phyloP scores from a whole-genome alignment of 2,797 vertebrate species.

The Sphenopsis melanotis region DNA sequence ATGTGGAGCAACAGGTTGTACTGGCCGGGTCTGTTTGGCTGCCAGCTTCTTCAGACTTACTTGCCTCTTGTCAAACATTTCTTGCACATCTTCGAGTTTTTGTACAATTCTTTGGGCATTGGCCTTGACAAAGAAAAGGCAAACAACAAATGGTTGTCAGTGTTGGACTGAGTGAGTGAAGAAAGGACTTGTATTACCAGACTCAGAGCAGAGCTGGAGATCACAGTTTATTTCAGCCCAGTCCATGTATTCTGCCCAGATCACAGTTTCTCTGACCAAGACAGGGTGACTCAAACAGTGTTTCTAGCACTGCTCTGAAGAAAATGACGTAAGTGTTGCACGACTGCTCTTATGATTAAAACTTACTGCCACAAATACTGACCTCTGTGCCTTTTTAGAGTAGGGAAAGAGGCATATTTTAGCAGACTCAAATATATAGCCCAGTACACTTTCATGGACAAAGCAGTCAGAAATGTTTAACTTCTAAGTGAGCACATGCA shows the following conservation, averaged over 20 bases:
- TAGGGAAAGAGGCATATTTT: background rate
- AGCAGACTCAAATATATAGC: background rate
- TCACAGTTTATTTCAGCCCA: background rate
- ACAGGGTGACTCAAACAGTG: background rate
- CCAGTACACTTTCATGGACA: background rate
- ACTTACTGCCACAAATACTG: background rate
- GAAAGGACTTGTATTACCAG: background rate
- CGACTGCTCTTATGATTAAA: background rate
- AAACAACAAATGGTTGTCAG: background rate
- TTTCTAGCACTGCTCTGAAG: background rate
- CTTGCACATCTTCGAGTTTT: slow-evolving; percentile 86
- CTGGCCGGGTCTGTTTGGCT: slow-evolving; percentile 90
- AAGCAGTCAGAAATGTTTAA: background rate
- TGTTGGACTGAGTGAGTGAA: background rate
- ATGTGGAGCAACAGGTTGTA: slow-evolving; percentile 91
- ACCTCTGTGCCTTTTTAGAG: background rate
- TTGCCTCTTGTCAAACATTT: slow-evolving; percentile 93
- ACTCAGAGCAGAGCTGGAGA: background rate
- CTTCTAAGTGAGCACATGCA: background rate
- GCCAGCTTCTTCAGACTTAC: slow-evolving; percentile 90
- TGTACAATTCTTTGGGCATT: slow-evolving; percentile 84
- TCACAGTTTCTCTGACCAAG: background rate
- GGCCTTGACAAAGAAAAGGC: slow-evolving; percentile 68
- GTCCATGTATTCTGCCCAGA: background rate
- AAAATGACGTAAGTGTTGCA: background rate